Conservation (phyloP, 2,113 vertebrate genomes). For the Rhinoptilus africanus region DNA sequence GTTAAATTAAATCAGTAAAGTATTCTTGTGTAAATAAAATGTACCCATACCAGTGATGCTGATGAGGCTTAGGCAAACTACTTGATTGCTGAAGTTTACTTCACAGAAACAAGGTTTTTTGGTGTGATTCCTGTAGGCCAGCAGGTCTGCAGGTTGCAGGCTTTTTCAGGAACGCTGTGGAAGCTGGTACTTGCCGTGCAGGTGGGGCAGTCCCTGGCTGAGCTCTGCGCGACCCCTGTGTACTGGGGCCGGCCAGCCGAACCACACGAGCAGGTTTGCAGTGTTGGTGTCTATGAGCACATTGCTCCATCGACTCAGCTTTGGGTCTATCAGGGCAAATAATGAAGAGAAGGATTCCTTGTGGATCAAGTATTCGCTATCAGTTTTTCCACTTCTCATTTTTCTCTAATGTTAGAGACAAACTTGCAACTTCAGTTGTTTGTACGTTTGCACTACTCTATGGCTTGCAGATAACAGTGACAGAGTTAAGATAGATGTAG, state of each 20-base stretch:
- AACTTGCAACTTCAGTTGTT: neutral
- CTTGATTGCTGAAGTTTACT: neutral
- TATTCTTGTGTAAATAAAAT: neutral
- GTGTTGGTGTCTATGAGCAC: accelerated
- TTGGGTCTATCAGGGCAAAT: too few relatives aligned
- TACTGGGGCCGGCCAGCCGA: neutral
- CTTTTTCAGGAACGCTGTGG: neutral
- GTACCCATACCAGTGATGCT: accelerated
- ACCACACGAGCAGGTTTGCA: neutral
- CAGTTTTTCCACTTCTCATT: neutral
- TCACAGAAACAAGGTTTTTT: neutral
- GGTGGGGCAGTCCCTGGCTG: neutral
- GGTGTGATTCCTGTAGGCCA: neutral
- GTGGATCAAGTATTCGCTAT: neutral
- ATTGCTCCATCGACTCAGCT: neutral
- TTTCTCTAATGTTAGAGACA: neutral
- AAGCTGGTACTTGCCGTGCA: neutral
- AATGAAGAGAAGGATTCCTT: neutral
- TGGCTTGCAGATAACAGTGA: neutral
- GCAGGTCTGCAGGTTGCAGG: neutral
- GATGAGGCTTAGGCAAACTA: neutral
- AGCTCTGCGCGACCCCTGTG: neutral
- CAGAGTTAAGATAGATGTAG: neutral
- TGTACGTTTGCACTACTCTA: neutral
- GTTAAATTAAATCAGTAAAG: neutral